Base-by-base conservation (phyloP, 2,797 vertebrate genomes). In the Cottoperca gobio region DNA sequence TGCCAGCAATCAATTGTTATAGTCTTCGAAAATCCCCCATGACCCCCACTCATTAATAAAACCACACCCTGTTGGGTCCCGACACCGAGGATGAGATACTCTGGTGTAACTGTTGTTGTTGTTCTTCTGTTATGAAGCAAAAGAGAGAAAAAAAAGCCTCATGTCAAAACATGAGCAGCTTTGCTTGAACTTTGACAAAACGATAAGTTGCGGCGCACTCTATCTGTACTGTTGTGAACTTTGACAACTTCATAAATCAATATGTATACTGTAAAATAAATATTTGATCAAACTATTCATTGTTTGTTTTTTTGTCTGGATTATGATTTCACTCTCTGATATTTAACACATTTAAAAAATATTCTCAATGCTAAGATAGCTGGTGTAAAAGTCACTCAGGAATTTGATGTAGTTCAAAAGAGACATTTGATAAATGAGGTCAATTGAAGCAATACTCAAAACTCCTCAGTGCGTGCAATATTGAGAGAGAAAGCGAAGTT, bases 41-140 rank as follows among this genome's bases (percentile, higher is more conserved):
- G 1, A 19, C 9, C 24, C 13, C 12, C 5, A 45, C 3, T 1
- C 21, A 53, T 16, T 19, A 11, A 55, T 45, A 1, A 39, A 46
- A 58, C 24, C 2, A 35, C 7, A 35, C 1, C 19, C 17, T 43
- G 26, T 1, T n/a, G 43, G 60, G 39, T 63, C 39, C 19, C 2
- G 7, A 48, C 28, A 31, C 5, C 7, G 23, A 70, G 70, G 72
- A 54, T 79, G 53, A 82, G 62, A 80, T 78, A 65, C 70, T 72
- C 53, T 82, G 50, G 17, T 68, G 16, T 62, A 39, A 26, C n/a
- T 63, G 0, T 59, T 59, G 46, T 68, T 72, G 10, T 39, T 21
- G 31, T 79, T 26, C 24, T 31, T 31, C 21, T 0, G 8, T 50
- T 49, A 59, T 43, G 37, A 37, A 24, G 26, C 40, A 57, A 67